Percentiles rank a stretch among this genome's conserved stretches.
phyloP scores from a whole-genome alignment of 2,888 invertebrate genomes.

The Ophion ventricosus region DNA sequence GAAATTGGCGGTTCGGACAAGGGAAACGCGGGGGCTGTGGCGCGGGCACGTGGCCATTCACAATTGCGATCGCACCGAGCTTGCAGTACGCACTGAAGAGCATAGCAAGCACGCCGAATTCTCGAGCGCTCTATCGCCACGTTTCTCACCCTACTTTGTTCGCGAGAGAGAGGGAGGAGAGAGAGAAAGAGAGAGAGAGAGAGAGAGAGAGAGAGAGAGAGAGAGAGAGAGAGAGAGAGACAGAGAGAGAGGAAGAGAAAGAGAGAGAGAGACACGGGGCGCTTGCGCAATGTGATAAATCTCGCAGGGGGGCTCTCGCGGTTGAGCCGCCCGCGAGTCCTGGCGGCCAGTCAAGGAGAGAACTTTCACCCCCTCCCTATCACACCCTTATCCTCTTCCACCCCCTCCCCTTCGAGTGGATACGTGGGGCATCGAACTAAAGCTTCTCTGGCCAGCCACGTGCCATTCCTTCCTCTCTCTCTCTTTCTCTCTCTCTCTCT shows the following conservation, averaged over 20 bases:
- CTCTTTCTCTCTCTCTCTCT: not conserved
- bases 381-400: constrained; percentile 19
- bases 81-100: constrained; percentile 80
- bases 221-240: too few relatives aligned
- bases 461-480: constrained; percentile 48
- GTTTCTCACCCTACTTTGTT: constrained; percentile 67
- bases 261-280: constrained; percentile 23
- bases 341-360: constrained; percentile 51
- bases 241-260: too few relatives aligned
- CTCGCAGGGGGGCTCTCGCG: constrained; percentile 41
- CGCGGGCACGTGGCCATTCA: constrained; percentile 13
- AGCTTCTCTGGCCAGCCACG: constrained; percentile 49
- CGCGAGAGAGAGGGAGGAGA: too few relatives aligned
- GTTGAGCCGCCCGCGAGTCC: constrained; percentile 65
- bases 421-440: constrained; percentile 25
- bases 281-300: constrained; percentile 61
- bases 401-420: not conserved
- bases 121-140: constrained; percentile 61
- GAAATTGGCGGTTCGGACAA: too few relatives aligned
- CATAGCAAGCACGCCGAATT: constrained; percentile 38
- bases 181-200: too few relatives aligned
- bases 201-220: not conserved
- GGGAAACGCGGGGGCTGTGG: not conserved
- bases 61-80: constrained; percentile 73
- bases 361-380: constrained; percentile 4